Evolutionary conservation across 2,113 vertebrate genomes (phyloP).

Genomic region (Cyprinodon tularosa): DNA sequence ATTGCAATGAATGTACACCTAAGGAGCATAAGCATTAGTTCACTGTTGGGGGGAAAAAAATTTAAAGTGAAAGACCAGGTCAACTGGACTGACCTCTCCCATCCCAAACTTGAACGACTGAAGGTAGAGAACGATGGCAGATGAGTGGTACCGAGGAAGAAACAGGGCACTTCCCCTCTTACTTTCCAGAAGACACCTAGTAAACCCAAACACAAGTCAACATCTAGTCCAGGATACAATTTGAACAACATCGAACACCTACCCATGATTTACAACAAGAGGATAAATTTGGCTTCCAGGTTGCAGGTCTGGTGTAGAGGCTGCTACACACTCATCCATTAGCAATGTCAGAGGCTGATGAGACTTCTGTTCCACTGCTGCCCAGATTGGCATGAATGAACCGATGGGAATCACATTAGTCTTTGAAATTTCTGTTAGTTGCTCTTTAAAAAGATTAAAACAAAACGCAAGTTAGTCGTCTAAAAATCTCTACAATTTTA

Average conservation of each 20-base stretch:
- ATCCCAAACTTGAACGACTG: conserved; percentile 75
- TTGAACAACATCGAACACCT: not conserved
- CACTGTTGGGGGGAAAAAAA: not conserved
- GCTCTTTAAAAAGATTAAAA: conserved; percentile 40
- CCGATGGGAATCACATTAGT: conserved; percentile 74
- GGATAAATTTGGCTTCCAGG: conserved; percentile 54
- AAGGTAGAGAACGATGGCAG: conserved; percentile 70
- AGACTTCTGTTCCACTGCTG: conserved; percentile 70
- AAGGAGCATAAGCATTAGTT: conserved; percentile 3
- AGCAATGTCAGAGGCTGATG: conserved; percentile 80
- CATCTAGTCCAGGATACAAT: not conserved
- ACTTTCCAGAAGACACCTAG: conserved; percentile 80
- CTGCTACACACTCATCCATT: conserved; percentile 80
- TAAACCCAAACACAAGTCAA: not conserved
- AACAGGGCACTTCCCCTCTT: conserved; percentile 68
- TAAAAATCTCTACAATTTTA: fast-evolving
- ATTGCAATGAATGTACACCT: conserved; percentile 83
- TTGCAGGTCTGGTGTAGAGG: conserved; percentile 49
- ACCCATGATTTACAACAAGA: conserved; percentile 81
- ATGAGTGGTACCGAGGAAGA: conserved; percentile 67
- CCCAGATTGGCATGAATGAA: conserved; percentile 77
- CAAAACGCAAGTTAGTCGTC: not conserved
- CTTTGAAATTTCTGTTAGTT: conserved; percentile 60
- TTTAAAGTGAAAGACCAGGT: fast-evolving
- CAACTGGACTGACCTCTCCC: conserved; percentile 47